phyloP scores from a whole-genome alignment of 2,113 vertebrate species.

The Oxygymnocypris stewartii region DNA sequence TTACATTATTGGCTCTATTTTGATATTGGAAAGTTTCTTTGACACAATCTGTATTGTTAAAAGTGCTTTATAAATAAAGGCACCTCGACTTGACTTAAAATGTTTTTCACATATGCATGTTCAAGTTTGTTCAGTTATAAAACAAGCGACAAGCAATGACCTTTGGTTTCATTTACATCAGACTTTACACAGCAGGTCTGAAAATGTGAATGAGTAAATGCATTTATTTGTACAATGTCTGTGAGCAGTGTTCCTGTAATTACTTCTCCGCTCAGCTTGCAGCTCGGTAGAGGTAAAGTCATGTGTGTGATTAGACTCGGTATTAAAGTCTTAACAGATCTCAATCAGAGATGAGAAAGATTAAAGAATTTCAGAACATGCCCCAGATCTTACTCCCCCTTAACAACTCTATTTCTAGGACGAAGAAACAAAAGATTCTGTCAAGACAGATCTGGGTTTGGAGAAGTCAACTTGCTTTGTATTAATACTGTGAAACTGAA shows the following conservation, averaged over 20 bases:
- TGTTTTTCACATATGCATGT: not conserved
- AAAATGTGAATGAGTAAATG: not conserved
- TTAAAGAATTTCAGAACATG: conserved; percentile 20
- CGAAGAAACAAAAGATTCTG: not conserved
- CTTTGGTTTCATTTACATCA: not conserved
- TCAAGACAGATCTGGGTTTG: not conserved
- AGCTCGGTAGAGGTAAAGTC: not conserved
- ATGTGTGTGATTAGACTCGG: not conserved
- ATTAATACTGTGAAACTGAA: not conserved
- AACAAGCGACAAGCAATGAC: not conserved
- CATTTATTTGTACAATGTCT: not conserved
- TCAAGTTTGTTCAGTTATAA: not conserved
- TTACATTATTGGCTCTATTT: too few relatives aligned
- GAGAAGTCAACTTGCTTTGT: not conserved
- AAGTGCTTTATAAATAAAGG: too few relatives aligned
- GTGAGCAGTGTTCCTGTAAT: not conserved
- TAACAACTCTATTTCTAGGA: not conserved
- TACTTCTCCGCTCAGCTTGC: not conserved
- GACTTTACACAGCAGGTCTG: not conserved
- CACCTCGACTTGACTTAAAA: not conserved
- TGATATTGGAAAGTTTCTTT: too few relatives aligned
- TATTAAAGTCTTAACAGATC: conserved; percentile 11
- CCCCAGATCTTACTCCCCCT: not conserved
- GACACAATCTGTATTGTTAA: too few relatives aligned
- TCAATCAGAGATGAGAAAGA: not conserved